Conservation (phyloP, 2,113 vertebrate species). For the Esox niger region DNA sequence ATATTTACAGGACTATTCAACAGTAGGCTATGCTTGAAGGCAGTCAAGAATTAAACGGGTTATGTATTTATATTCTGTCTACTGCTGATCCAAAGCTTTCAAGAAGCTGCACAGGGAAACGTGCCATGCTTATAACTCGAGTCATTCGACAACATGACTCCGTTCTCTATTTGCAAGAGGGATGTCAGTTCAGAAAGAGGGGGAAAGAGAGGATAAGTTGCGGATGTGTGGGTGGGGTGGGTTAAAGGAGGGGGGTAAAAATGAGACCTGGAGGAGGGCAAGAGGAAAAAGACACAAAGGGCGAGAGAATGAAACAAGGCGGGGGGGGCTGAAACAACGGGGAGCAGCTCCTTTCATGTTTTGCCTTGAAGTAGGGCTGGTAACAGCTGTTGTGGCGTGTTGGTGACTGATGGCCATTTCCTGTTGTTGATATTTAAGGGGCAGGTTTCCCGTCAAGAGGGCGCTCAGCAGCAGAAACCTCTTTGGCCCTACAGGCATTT, state of each 20-base stretch:
- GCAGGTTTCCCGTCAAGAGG: slow-evolving; percentile 75
- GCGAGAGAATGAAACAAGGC: slow-evolving; percentile 70
- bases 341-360: slow-evolving; percentile 73
- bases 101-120: background rate
- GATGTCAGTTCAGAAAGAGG: too few relatives aligned
- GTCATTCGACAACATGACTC: slow-evolving; percentile 4
- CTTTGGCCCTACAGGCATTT: slow-evolving; percentile 63
- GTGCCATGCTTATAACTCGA: slow-evolving; percentile 42
- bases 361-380: slow-evolving; percentile 81
- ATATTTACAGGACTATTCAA: slow-evolving; percentile 16
- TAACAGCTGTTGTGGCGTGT: slow-evolving; percentile 83
- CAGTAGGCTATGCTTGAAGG: slow-evolving; percentile 12
- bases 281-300: slow-evolving; percentile 62
- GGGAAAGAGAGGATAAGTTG: slow-evolving; percentile 28
- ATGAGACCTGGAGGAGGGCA: slow-evolving; percentile 57
- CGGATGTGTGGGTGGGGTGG: slow-evolving; percentile 47
- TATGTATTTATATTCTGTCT: slow-evolving; percentile 27
- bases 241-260: slow-evolving; percentile 42
- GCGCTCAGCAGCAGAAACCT: slow-evolving; percentile 62
- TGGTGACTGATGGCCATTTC: slow-evolving; percentile 83
- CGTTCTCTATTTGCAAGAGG: slow-evolving; percentile 47
- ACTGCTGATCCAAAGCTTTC: background rate
- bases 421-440: slow-evolving; percentile 84
- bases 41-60: background rate
- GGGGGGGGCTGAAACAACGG: slow-evolving; percentile 69